phyloP scores from a whole-genome alignment of 2,888 invertebrate species.

The Campaea margaritaria region DNA sequence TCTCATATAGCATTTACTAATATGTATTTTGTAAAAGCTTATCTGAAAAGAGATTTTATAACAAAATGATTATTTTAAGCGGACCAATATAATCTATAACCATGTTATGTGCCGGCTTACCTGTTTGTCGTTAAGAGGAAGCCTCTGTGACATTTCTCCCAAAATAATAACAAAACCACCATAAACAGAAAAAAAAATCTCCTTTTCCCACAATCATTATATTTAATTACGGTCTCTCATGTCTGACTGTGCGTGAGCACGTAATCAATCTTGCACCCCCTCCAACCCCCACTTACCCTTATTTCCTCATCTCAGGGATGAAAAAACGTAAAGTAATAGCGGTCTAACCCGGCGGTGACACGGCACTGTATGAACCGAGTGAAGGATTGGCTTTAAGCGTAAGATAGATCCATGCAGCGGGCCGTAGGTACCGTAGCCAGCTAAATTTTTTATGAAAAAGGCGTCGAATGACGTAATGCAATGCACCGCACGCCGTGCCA shows the following conservation, averaged over 20 bases:
- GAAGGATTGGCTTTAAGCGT: neutral
- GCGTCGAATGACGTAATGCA: too few relatives aligned
- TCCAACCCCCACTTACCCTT: slow-evolving; percentile 19
- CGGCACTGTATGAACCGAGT: neutral
- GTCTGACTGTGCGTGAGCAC: slow-evolving; percentile 63
- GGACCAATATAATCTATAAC: neutral
- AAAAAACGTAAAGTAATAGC: slow-evolving; percentile 49
- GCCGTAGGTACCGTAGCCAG: too few relatives aligned
- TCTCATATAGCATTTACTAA: too few relatives aligned
- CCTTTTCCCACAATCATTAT: slow-evolving; percentile 60
- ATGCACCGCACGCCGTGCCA: too few relatives aligned
- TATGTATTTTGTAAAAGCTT: too few relatives aligned
- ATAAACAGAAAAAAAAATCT: slow-evolving; percentile 41
- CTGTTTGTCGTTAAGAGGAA: too few relatives aligned
- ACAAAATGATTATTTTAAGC: neutral
- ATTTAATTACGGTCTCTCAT: slow-evolving; percentile 69
- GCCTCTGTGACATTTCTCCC: neutral
- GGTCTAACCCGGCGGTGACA: slow-evolving; percentile 2
- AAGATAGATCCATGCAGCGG: too few relatives aligned
- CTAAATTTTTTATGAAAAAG: too few relatives aligned
- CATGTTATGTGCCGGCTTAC: neutral
- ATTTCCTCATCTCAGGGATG: slow-evolving; percentile 32
- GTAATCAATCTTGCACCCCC: slow-evolving; percentile 63
- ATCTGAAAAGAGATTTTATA: too few relatives aligned
- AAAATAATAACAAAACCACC: slow-evolving; percentile 28